phyloP scores from a whole-genome alignment of 2,888 invertebrate genomes.

The Microdon myrmicae region DNA sequence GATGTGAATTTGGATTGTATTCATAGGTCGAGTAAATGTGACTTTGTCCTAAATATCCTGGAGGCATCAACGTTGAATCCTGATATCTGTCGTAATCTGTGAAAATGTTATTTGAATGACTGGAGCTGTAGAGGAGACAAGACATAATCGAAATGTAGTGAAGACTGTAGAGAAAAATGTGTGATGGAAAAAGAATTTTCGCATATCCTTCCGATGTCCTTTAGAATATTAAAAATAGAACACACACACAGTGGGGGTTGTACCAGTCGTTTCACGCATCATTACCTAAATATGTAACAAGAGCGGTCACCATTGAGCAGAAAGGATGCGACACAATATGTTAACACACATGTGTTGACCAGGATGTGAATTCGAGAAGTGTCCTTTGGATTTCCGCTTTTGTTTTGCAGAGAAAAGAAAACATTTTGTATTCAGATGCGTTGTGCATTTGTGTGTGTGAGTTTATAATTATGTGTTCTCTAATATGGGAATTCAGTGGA shows the following conservation, averaged over 20 bases:
- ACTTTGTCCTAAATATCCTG: conserved; percentile 55
- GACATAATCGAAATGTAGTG: background rate
- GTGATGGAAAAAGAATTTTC: conserved; percentile 9
- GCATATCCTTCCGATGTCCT: conserved; percentile 18
- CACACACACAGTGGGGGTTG: conserved; percentile 45
- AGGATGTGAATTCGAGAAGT: conserved; percentile 45
- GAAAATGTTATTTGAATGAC: conserved; percentile 44
- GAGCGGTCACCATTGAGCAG: conserved; percentile 1
- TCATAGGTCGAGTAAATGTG: conserved; percentile 54
- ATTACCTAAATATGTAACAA: conserved; percentile 58
- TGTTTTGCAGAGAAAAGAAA: conserved; percentile 6
- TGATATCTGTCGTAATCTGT: conserved; percentile 53
- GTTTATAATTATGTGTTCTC: too few species aligned
- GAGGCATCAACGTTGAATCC: conserved; percentile 56
- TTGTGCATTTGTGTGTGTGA: too few species aligned
- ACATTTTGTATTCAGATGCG: too few species aligned
- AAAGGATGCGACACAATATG: conserved; percentile 29
- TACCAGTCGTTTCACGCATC: conserved; percentile 64
- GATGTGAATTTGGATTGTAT: conserved; percentile 51
- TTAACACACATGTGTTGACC: conserved; percentile 44
- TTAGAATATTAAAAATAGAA: conserved; percentile 19
- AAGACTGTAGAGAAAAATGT: background rate
- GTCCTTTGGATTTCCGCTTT: conserved; percentile 44
- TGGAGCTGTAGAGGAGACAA: conserved; percentile 53
- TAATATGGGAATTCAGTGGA: too few species aligned